These are phyloP conservation scores for Ectemnius continuus DNA, from an alignment of 2,888 invertebrate species.

Conservation along the genomic window DNA sequence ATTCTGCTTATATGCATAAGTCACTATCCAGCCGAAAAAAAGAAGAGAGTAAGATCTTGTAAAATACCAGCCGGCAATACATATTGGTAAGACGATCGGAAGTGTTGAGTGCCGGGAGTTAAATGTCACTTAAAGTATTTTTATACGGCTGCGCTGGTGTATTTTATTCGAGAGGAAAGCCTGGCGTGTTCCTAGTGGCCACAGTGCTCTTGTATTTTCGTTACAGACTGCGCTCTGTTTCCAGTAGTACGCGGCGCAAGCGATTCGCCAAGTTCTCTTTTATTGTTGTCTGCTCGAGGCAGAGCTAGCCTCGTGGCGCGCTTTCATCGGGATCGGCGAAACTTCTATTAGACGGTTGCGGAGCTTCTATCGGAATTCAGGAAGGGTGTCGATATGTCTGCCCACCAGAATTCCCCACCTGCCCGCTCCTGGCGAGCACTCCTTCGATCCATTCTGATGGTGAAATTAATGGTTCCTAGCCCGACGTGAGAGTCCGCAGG, in stretches of 20 bases:
- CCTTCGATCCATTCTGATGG: conserved; percentile 55
- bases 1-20: no score
- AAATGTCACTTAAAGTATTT: no score
- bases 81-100: no score
- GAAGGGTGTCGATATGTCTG: conserved; percentile 63
- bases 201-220: neutral
- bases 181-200: no score
- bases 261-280: conserved; percentile 44
- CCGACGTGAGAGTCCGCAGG: conserved; percentile 54
- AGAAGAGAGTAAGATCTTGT: no score
- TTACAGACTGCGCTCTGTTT: neutral
- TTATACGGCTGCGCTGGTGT: no score
- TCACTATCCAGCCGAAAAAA: no score
- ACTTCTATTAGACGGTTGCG: conserved; percentile 59
- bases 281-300: conserved; percentile 56
- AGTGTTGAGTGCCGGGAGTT: no score
- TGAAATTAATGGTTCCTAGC: conserved; percentile 59
- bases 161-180: no score
- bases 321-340: conserved; percentile 55
- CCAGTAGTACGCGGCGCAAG: neutral
- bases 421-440: conserved; percentile 16
- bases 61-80: no score
- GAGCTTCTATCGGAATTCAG: conserved; percentile 58
- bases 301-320: conserved; percentile 47
- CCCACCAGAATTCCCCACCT: conserved; percentile 59